Evolutionary conservation across 2,888 invertebrate genomes (phyloP), one percentile per base, ranked within the genome.

Genomic region (Cephus spinipes): DNA sequence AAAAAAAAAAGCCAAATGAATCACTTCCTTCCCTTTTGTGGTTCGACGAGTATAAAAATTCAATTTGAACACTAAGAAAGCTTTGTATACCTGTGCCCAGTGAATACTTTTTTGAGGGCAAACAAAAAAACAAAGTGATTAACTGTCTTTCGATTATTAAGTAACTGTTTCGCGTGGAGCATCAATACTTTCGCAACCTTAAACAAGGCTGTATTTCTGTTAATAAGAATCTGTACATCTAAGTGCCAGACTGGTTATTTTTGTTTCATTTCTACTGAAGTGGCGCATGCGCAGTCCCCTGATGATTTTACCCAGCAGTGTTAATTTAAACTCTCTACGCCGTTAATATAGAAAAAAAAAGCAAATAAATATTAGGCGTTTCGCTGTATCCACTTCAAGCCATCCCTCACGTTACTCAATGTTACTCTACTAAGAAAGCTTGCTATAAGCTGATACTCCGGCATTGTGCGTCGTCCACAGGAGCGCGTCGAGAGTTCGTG

Each of bases 361-460:
- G 6, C 15, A 55, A 9, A 9, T 55, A 23, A 23, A 55, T 23
- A 55, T 81, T 83, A 84, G 30, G 85, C 83, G 82, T 92, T 91
- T 82, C 89, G 89, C 73, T 94, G 94, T 82, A 95, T 94, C 95
- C 95, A 96, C 77, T 92, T 91, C 9, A 96, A 91, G 3, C 95
- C 95, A 69, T 93, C 92, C 79, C 93, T 93, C 80, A 96, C 93
- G 83, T 94, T 93, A 36, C 92, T 91, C 73, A 96, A 92, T 75
- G 93, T 94, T 2, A 94, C 94, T 81, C 95, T 92, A 23, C 94
- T 92, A 73, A 96, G 91, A 84, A 96, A 96, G 86, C 94, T 95
- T 30, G 95, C 94, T 81, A 96, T 95, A 68, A 96, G 92, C 85
- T 95, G 93, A 91, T 95, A 96, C 88, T 96, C 96, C 0, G 95